Conservation (phyloP, 23 tunicate genomes). For the Aplidium turbinatum region DNA sequence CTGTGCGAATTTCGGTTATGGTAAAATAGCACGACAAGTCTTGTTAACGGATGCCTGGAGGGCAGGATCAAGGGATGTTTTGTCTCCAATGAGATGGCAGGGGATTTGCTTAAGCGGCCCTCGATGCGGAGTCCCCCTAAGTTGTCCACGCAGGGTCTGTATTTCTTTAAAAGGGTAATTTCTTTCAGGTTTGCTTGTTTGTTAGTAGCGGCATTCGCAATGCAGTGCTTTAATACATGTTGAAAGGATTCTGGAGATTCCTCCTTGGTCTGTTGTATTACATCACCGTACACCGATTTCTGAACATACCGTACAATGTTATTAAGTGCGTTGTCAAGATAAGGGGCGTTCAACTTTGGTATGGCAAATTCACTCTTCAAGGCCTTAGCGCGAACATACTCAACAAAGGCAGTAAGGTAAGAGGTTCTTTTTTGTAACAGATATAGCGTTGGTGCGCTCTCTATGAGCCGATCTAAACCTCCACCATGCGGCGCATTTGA, state of each 20-base stretch:
- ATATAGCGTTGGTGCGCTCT: slow-evolving; percentile 1
- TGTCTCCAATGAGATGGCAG: background rate
- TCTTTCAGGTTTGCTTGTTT: background rate
- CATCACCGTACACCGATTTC: background rate
- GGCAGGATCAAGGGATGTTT: slow-evolving; percentile 11
- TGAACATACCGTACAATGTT: background rate
- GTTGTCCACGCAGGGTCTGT: background rate
- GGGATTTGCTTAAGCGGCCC: background rate
- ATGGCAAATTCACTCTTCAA: background rate
- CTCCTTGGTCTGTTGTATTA: background rate
- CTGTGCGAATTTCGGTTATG: background rate
- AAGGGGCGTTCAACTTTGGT: slow-evolving; percentile 2
- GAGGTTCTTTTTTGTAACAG: slow-evolving; percentile 8
- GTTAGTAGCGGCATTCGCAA: background rate
- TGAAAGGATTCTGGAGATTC: slow-evolving; percentile 7
- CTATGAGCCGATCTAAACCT: slow-evolving; percentile 10
- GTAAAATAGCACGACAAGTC: slow-evolving; percentile 1
- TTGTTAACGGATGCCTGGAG: slow-evolving; percentile 10
- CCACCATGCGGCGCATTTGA: too few species aligned
- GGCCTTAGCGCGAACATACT: background rate
- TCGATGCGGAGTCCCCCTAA: background rate
- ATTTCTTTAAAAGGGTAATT: background rate
- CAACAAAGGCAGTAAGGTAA: slow-evolving; percentile 12
- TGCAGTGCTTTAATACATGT: background rate
- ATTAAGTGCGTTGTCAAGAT: background rate